A percentile compares a stretch with the other conserved stretches of the same genome.
These are phyloP conservation scores for Oedothorax gibbosus DNA, from an alignment of 1,140 invertebrate genomes.

Conservation along the genomic window DNA sequence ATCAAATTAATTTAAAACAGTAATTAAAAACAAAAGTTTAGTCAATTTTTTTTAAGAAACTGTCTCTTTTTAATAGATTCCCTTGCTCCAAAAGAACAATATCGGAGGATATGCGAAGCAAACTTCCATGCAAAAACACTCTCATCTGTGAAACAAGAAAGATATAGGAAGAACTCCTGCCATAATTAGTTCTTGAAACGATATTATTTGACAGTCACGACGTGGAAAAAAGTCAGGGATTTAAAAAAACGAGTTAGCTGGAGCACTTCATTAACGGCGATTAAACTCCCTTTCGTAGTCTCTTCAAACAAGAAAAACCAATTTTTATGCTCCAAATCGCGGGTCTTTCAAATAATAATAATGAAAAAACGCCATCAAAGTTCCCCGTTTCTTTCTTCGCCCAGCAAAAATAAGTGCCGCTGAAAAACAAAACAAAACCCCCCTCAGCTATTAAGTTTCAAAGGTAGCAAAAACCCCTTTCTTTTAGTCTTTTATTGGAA, in stretches of 20 bases:
- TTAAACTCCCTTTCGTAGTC: constrained; percentile 52
- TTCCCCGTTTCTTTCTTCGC: background rate
- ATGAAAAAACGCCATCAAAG: constrained; percentile 50
- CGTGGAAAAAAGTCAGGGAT: constrained; percentile 10
- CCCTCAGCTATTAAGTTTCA: constrained; percentile 57
- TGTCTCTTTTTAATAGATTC: too few species aligned
- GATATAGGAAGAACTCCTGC: constrained; percentile 5
- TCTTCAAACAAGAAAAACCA: constrained; percentile 54
- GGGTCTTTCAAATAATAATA: constrained; percentile 53
- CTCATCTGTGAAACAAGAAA: background rate
- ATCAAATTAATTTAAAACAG: too few species aligned
- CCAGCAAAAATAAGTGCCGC: constrained; percentile 10
- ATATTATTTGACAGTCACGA: constrained; percentile 43
- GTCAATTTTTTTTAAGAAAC: too few species aligned
- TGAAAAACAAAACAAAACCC: constrained; percentile 59
- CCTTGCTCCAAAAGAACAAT: too few species aligned
- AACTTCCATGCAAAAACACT: too few species aligned
- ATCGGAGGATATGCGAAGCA: too few species aligned
- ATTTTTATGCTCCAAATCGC: constrained; percentile 52
- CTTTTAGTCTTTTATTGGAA: constrained; percentile 60
- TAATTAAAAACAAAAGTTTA: too few species aligned
- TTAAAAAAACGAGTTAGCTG: constrained; percentile 41
- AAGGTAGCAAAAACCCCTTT: constrained; percentile 53
- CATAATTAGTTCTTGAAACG: constrained; percentile 27
- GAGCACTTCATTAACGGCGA: constrained; percentile 52